Evolutionary conservation across 2,797 vertebrate species (phyloP).

Genomic region (Vespertilio murinus): DNA sequence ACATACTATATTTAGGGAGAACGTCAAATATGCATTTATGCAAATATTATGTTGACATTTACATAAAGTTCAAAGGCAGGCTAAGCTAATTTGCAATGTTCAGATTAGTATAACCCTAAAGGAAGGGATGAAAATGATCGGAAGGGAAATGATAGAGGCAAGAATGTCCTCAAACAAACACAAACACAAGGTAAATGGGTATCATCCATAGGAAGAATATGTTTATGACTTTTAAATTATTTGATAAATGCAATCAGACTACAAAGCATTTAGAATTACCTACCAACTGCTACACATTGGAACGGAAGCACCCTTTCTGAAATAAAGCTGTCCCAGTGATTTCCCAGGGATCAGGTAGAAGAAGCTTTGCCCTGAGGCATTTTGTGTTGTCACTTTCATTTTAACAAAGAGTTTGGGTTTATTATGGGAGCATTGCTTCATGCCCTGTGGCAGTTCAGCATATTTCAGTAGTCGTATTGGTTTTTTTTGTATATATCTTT

Average conservation of each 20-base stretch:
- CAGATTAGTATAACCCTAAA: neutral
- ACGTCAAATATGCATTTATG: neutral
- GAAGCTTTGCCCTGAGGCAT: neutral
- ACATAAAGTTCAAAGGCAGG: neutral
- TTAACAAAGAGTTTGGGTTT: neutral
- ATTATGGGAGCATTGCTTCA: neutral
- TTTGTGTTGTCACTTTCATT: constrained; percentile 21
- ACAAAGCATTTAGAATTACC: neutral
- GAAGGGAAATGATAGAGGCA: neutral
- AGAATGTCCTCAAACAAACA: neutral
- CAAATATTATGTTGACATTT: neutral
- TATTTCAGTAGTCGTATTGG: neutral
- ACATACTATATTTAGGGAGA: neutral
- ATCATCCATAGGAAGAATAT: neutral
- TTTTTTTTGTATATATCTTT: neutral
- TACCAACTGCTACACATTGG: neutral
- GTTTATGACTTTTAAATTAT: neutral
- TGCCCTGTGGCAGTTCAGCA: neutral
- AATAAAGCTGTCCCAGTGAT: neutral
- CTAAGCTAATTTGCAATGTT: neutral
- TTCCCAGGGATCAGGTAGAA: neutral
- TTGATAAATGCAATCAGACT: neutral
- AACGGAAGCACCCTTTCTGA: neutral
- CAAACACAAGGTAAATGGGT: neutral
- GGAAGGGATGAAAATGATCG: neutral